Evolutionary conservation across 2,113 vertebrate genomes (phyloP).

Genomic region (Erpornis zantholeuca): DNA sequence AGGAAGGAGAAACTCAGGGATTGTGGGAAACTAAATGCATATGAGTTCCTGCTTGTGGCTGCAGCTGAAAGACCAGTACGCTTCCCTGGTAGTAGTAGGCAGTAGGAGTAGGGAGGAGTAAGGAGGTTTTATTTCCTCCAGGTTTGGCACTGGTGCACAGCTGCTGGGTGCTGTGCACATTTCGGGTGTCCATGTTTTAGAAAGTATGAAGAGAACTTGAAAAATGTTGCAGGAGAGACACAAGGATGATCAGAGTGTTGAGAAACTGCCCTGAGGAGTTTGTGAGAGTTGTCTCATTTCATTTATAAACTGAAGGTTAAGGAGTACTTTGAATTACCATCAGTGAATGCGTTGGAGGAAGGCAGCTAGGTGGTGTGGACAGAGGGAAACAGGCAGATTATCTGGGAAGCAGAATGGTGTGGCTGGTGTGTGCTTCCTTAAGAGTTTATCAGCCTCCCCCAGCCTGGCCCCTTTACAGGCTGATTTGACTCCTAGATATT

Average conservation of each 20-base stretch:
- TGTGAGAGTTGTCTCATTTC: not conserved
- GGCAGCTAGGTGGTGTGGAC: not conserved
- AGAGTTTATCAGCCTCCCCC: too few relatives aligned
- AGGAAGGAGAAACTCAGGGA: not conserved
- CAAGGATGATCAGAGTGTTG: not conserved
- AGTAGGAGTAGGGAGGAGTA: conserved; percentile 36
- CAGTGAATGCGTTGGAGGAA: not conserved
- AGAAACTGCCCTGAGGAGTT: not conserved
- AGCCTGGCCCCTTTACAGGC: not conserved
- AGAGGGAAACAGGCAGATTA: not conserved
- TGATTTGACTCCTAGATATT: not conserved
- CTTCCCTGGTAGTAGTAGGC: not conserved
- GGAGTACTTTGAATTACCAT: not conserved
- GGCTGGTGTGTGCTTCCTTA: not conserved
- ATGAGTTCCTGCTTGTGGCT: not conserved
- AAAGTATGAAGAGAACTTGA: not conserved
- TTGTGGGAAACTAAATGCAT: not conserved
- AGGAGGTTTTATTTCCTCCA: not conserved
- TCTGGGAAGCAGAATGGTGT: not conserved
- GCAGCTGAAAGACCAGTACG: not conserved
- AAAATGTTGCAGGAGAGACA: not conserved
- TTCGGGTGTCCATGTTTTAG: not conserved
- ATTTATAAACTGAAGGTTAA: not conserved
- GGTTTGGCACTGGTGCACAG: not conserved
- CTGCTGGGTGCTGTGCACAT: not conserved